Conservation (phyloP, 2,113 vertebrate genomes). For the Zosterops japonicus region DNA sequence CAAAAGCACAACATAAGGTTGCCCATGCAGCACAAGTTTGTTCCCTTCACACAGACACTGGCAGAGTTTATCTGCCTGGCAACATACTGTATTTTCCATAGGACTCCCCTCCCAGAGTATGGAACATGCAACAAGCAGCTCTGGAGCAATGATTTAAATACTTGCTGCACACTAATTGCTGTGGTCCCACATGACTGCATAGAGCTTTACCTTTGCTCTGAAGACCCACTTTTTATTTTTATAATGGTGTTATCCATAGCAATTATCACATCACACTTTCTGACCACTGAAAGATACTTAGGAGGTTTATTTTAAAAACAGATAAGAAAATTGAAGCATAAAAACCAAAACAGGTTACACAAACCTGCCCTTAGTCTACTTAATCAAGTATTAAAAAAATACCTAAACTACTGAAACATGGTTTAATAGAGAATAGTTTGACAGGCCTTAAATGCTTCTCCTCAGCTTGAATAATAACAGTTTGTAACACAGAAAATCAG, state of each 20-base stretch:
- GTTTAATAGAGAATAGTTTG: background rate
- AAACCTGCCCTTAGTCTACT: background rate
- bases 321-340: background rate
- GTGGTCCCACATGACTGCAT: accelerated
- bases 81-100: background rate
- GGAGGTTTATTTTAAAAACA: background rate
- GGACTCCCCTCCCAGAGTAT: background rate
- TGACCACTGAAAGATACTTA: background rate
- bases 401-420: background rate
- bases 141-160: background rate
- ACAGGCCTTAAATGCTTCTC: background rate
- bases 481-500: background rate
- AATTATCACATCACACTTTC: background rate
- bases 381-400: background rate
- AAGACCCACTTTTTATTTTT: background rate
- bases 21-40: background rate
- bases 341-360: background rate
- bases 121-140: background rate
- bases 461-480: background rate
- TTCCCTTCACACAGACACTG: background rate
- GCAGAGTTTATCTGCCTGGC: background rate
- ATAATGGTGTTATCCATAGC: background rate
- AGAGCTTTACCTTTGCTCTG: background rate
- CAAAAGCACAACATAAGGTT: background rate
- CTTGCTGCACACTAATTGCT: background rate